phyloP scores from a whole-genome alignment of 2,113 vertebrate species.

The Sciurus niger region DNA sequence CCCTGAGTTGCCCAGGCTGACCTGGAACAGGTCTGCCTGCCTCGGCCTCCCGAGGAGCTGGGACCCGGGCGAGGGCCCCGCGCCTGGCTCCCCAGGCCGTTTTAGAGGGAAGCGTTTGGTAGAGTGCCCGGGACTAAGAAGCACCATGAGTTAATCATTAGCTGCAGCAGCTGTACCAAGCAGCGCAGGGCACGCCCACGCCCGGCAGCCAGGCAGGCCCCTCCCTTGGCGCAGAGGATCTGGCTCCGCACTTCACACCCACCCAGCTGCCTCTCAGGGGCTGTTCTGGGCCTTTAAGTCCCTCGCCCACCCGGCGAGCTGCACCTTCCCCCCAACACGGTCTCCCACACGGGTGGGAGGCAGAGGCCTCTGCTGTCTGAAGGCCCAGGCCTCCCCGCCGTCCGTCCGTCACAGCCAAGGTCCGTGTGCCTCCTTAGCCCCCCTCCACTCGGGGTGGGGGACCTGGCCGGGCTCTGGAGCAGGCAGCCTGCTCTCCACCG shows the following conservation, averaged over 20 bases:
- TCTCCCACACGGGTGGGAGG: not conserved
- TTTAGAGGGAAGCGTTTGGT: not conserved
- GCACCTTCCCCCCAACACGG: not conserved
- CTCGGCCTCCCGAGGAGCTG: not conserved
- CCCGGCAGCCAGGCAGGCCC: not conserved
- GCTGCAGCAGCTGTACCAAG: not conserved
- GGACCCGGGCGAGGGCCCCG: not conserved
- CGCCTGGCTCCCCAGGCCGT: not conserved
- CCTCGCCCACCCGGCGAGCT: not conserved
- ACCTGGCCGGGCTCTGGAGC: not conserved
- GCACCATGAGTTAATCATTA: not conserved
- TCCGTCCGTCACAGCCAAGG: not conserved
- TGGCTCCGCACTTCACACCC: not conserved
- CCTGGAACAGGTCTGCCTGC: not conserved
- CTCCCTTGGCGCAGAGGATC: no score
- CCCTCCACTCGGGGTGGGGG: not conserved
- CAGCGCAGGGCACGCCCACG: fast-evolving
- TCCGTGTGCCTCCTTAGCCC: not conserved
- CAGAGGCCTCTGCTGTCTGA: not conserved
- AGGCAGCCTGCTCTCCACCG: not conserved
- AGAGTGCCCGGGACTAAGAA: fast-evolving
- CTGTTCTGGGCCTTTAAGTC: not conserved
- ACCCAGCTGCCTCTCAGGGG: not conserved
- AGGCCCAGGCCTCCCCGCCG: not conserved
- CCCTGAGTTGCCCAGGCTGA: not conserved